Evolutionary conservation across 2,113 vertebrate species (phyloP).

Genomic region (Ophthalmotilapia sp.): DNA sequence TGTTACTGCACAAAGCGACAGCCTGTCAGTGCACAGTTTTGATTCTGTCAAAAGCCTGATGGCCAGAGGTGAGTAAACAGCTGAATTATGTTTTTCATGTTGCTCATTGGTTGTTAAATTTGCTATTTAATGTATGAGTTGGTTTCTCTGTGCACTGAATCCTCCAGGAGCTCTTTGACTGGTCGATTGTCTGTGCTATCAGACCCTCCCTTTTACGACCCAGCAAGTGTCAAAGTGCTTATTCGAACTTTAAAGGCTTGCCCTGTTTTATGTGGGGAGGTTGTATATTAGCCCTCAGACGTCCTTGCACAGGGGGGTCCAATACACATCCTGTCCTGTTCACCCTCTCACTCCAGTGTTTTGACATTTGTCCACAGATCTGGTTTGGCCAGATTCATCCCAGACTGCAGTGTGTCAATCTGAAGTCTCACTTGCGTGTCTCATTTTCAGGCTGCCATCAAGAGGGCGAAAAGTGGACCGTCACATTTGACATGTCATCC

Average conservation of each 20-base stretch:
- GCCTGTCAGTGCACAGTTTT: conserved; percentile 36
- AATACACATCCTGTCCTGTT: conserved; percentile 73
- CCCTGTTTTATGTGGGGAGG: conserved; percentile 68
- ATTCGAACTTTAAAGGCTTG: conserved; percentile 71
- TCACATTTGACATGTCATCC: conserved; percentile 84
- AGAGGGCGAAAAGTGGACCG: conserved; percentile 68
- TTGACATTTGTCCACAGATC: conserved; percentile 65
- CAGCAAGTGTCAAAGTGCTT: conserved; percentile 67
- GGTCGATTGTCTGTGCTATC: conserved; percentile 52
- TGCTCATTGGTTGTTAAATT: not conserved
- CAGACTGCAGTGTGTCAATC: not conserved
- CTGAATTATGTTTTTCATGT: not conserved
- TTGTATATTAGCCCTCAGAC: conserved; percentile 79
- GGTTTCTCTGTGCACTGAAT: not conserved
- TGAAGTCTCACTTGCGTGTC: not conserved
- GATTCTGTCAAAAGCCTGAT: conserved; percentile 76
- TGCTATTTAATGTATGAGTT: not conserved
- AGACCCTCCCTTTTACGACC: conserved; percentile 61
- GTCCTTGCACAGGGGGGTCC: conserved; percentile 55
- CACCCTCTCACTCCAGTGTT: conserved; percentile 28
- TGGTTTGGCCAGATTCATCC: not conserved
- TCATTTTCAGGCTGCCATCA: conserved; percentile 70
- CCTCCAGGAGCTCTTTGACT: conserved; percentile 1
- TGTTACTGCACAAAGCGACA: not conserved
- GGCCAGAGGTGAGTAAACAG: conserved; percentile 73